phyloP scores from a whole-genome alignment of 2,113 vertebrate species.

The Polypterus senegalus region DNA sequence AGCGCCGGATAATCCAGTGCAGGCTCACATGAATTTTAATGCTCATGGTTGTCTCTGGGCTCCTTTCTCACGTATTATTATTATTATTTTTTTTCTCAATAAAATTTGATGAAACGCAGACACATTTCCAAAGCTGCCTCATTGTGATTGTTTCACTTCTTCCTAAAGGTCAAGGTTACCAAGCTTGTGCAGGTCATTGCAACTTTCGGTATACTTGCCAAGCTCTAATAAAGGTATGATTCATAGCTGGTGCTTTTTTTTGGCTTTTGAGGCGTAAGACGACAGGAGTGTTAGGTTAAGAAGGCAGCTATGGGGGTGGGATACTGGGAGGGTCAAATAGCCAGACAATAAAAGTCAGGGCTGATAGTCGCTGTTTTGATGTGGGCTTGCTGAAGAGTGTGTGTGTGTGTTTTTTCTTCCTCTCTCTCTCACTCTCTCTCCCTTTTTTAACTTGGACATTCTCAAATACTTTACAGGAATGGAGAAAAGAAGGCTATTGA shows the following conservation, averaged over 20 bases:
- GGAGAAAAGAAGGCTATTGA: conserved; percentile 60
- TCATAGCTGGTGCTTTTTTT: conserved; percentile 15
- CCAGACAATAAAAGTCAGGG: conserved; percentile 24
- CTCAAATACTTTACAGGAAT: conserved; percentile 45
- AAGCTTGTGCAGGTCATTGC: conserved; percentile 9
- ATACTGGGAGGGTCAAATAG: conserved; percentile 15
- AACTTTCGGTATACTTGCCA: conserved; percentile 12
- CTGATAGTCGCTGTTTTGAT: conserved; percentile 43
- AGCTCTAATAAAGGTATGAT: conserved; percentile 31
- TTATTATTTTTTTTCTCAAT: too few relatives aligned
- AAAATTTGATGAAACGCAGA: not conserved
- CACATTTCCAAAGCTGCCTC: conserved; percentile 28
- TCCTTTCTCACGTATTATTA: too few relatives aligned
- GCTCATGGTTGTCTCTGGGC: too few relatives aligned
- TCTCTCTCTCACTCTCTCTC: conserved; percentile 15
- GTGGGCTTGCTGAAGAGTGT: conserved; percentile 23
- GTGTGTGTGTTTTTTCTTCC: conserved; percentile 14
- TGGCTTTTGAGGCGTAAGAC: too few relatives aligned
- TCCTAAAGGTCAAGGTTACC: conserved; percentile 22
- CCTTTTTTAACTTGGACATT: conserved; percentile 27
- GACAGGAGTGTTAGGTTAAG: too few relatives aligned
- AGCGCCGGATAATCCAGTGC: not conserved
- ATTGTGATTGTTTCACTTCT: conserved; percentile 1
- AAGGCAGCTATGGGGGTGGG: too few relatives aligned
- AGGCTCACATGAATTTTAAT: conserved; percentile 1